phyloP scores from a whole-genome alignment of 2,113 vertebrate genomes.

The Cygnus buccinator region DNA sequence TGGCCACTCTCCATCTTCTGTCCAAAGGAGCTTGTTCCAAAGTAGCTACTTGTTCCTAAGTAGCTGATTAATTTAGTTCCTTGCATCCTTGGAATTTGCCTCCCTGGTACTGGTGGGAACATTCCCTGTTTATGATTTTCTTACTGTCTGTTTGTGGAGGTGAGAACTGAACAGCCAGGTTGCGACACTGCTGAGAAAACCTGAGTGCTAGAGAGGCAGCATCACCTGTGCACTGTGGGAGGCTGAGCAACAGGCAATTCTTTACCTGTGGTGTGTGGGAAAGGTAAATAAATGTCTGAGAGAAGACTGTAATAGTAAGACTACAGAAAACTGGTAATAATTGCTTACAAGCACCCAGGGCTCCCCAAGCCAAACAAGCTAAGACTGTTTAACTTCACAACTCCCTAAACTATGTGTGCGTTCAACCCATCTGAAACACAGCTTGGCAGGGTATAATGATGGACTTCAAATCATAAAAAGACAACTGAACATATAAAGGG shows the following conservation, averaged over 20 bases:
- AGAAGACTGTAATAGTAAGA: background rate
- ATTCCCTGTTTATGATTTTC: background rate
- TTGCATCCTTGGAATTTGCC: background rate
- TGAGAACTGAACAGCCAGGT: background rate
- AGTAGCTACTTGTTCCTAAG: background rate
- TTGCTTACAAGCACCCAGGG: background rate
- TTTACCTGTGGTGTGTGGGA: fast-evolving
- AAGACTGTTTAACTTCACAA: background rate
- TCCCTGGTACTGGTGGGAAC: background rate
- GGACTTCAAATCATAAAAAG: background rate
- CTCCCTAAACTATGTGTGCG: background rate
- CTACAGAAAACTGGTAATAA: background rate
- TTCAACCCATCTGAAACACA: background rate
- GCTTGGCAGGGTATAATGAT: background rate
- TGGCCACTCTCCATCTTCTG: background rate
- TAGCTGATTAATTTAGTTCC: background rate
- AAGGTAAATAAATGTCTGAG: background rate
- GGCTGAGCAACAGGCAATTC: background rate
- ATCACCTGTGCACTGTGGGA: fast-evolving
- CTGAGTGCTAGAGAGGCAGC: background rate
- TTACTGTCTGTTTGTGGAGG: background rate
- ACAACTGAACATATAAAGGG: background rate
- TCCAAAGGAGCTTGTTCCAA: background rate
- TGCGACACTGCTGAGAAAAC: background rate
- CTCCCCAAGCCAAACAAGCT: background rate